Evolutionary conservation across 2,113 vertebrate genomes (phyloP).

Genomic region (Argyrosomus japonicus): DNA sequence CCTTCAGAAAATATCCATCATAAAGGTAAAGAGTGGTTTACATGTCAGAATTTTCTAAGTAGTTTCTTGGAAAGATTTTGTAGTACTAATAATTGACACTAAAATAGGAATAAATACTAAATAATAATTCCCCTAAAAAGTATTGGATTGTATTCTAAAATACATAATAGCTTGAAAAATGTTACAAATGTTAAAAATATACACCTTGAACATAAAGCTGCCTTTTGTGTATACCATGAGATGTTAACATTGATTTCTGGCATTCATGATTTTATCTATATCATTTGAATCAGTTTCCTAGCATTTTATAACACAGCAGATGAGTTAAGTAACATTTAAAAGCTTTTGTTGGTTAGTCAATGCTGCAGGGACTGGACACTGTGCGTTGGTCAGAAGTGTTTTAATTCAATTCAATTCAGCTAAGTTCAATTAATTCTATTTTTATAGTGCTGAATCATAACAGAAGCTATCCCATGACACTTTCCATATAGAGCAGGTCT

Average conservation of each 20-base stretch:
- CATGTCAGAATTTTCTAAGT: too few relatives aligned
- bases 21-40: too few relatives aligned
- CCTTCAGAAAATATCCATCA: too few relatives aligned
- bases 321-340: not conserved
- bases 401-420: not conserved
- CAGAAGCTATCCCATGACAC: too few relatives aligned
- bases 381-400: conserved; percentile 36
- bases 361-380: conserved; percentile 19
- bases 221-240: not conserved
- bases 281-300: not conserved
- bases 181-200: not conserved
- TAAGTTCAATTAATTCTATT: too few relatives aligned
- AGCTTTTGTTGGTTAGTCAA: conserved; percentile 11
- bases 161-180: not conserved
- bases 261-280: conserved; percentile 18
- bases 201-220: not conserved
- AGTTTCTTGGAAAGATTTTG: too few relatives aligned
- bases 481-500: too few relatives aligned
- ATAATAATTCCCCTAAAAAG: too few relatives aligned
- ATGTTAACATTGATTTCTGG: not conserved
- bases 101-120: too few relatives aligned
- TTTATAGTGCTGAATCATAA: too few relatives aligned
- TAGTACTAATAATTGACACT: too few relatives aligned
- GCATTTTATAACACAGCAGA: not conserved
- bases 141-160: too few relatives aligned